These are phyloP conservation scores for Napeogenes inachia DNA, from an alignment of 2,888 invertebrate genomes.

Conservation along the genomic window DNA sequence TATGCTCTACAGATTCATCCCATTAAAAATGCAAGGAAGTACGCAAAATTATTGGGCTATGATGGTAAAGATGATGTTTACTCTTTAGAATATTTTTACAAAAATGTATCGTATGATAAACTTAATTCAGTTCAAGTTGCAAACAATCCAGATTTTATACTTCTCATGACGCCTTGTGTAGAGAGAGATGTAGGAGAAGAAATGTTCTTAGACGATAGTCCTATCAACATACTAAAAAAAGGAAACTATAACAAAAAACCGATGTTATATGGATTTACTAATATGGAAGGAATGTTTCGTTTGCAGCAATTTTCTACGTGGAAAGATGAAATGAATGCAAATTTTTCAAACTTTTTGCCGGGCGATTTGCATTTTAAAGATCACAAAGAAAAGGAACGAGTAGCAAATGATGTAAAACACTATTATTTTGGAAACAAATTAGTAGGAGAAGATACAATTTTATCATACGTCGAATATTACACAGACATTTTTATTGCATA, in stretches of 20 bases:
- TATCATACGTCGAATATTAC: constrained; percentile 33
- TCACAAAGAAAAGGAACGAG: constrained; percentile 37
- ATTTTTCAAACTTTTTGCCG: constrained; percentile 51
- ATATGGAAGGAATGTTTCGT: constrained; percentile 42
- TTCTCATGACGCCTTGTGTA: constrained; percentile 34
- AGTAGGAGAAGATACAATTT: constrained; percentile 30
- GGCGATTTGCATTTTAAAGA: constrained; percentile 41
- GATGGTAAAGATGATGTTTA: constrained; percentile 37
- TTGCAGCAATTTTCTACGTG: constrained; percentile 35
- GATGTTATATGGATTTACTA: constrained; percentile 40
- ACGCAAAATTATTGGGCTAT: constrained; percentile 33
- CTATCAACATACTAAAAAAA: constrained; percentile 25
- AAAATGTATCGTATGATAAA: constrained; percentile 33
- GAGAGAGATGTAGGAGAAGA: constrained; percentile 32
- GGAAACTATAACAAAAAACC: constrained; percentile 38
- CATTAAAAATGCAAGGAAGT: constrained; percentile 30
- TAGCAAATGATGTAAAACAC: constrained; percentile 38
- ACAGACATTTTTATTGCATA: constrained; percentile 48
- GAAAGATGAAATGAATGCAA: constrained; percentile 45
- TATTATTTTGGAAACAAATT: constrained; percentile 42
- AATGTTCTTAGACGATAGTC: constrained; percentile 37
- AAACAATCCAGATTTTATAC: constrained; percentile 29
- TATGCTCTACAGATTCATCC: constrained; percentile 33
- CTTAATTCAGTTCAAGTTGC: constrained; percentile 32
- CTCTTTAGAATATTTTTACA: constrained; percentile 45